These are phyloP conservation scores for Rhodinocichla rosea DNA, from an alignment of 2,113 vertebrate genomes.

Conservation along the genomic window DNA sequence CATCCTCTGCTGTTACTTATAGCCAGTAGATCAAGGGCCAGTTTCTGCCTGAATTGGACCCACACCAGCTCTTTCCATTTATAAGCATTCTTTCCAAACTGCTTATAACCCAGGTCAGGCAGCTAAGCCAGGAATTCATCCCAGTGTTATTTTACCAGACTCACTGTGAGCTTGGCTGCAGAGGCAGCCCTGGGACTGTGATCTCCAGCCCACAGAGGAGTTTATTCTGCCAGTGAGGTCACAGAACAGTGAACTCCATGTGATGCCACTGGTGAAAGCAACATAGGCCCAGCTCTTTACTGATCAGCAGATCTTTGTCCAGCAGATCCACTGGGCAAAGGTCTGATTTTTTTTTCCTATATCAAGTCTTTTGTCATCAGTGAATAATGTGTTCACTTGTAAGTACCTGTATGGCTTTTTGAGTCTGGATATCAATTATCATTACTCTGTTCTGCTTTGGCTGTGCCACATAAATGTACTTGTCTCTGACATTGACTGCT, in stretches of 20 bases:
- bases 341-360: neutral
- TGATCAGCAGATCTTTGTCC: neutral
- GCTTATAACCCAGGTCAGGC: neutral
- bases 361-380: neutral
- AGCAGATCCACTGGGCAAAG: neutral
- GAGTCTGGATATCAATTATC: constrained; percentile 87
- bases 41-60: neutral
- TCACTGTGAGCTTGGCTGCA: neutral
- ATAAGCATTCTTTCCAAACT: neutral
- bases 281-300: neutral
- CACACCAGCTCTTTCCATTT: neutral
- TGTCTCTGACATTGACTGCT: constrained; percentile 88
- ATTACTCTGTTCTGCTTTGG: constrained; percentile 85
- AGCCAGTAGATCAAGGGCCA: neutral
- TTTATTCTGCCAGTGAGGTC: neutral
- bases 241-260: neutral
- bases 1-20: neutral
- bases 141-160: neutral
- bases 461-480: constrained; percentile 90
- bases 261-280: neutral
- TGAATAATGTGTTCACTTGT: neutral
- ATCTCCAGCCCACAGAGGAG: neutral
- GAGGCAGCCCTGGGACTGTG: neutral
- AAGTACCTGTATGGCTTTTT: constrained; percentile 91
- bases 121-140: neutral